phyloP scores from a whole-genome alignment of 2,888 invertebrate species.

The Venusia cambrica region DNA sequence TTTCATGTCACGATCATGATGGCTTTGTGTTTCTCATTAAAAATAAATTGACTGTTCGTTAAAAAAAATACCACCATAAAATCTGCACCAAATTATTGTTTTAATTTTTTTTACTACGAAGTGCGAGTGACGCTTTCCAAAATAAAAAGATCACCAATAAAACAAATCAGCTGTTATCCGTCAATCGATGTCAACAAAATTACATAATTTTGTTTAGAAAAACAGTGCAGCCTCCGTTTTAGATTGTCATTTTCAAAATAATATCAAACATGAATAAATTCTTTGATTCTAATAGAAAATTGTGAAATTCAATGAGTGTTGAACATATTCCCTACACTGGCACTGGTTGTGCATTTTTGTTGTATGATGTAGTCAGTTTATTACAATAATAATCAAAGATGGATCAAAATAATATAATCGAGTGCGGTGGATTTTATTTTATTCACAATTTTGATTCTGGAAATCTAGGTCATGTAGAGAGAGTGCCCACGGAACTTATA shows the following conservation, averaged over 20 bases:
- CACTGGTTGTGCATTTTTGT: slow-evolving; percentile 51
- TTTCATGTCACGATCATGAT: slow-evolving; percentile 57
- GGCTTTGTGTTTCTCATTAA: slow-evolving; percentile 60
- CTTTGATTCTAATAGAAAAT: slow-evolving; percentile 61
- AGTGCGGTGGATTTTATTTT: slow-evolving; percentile 89
- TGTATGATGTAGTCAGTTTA: slow-evolving; percentile 70
- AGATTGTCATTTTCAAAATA: slow-evolving; percentile 67
- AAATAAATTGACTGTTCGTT: slow-evolving; percentile 37
- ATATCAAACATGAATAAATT: slow-evolving; percentile 64
- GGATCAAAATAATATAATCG: slow-evolving; percentile 76
- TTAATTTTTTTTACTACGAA: slow-evolving; percentile 30
- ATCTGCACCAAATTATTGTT: slow-evolving; percentile 42
- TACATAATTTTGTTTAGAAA: slow-evolving; percentile 82
- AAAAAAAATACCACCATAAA: slow-evolving; percentile 43
- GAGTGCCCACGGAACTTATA: slow-evolving; percentile 82
- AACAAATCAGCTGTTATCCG: slow-evolving; percentile 81
- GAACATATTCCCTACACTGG: slow-evolving; percentile 49
- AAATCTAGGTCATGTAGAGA: slow-evolving; percentile 91
- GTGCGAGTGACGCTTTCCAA: slow-evolving; percentile 35
- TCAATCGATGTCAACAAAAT: slow-evolving; percentile 83
- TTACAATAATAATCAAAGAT: slow-evolving; percentile 52
- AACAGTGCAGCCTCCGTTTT: slow-evolving; percentile 74
- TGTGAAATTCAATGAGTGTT: slow-evolving; percentile 56
- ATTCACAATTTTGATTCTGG: slow-evolving; percentile 95
- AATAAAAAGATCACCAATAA: slow-evolving; percentile 71